These are phyloP conservation scores for Numida meleagris DNA, from an alignment of 2,113 vertebrate genomes.

Conservation along the genomic window DNA sequence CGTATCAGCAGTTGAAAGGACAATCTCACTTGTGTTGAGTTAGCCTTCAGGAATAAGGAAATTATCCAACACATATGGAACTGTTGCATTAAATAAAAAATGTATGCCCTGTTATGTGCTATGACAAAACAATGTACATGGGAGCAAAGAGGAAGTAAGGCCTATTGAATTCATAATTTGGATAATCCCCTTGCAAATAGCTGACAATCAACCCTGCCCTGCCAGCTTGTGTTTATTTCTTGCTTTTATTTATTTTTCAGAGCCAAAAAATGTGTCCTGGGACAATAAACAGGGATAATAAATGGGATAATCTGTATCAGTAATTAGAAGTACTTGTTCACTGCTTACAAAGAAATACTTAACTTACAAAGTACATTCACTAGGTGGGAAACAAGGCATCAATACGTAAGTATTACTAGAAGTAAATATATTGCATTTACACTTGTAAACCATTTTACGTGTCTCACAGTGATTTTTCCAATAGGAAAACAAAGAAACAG, in stretches of 20 bases:
- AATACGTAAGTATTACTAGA: background rate
- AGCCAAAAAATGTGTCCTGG: background rate
- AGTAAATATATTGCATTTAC: background rate
- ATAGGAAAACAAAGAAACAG: background rate
- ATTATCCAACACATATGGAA: background rate
- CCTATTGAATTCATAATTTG: background rate
- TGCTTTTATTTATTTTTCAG: background rate
- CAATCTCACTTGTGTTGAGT: background rate
- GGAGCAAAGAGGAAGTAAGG: background rate
- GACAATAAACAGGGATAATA: background rate
- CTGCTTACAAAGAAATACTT: background rate
- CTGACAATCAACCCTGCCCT: background rate
- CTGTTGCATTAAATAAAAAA: background rate
- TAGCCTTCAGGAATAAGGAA: background rate
- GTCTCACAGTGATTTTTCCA: background rate
- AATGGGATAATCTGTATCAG: background rate
- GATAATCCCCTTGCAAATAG: background rate
- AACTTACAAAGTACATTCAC: background rate
- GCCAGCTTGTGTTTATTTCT: slow-evolving; percentile 1
- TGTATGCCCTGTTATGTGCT: background rate
- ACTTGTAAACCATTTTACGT: background rate
- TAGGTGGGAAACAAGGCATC: background rate
- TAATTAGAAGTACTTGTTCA: background rate
- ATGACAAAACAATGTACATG: background rate
- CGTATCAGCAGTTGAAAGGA: background rate